Evolutionary conservation across 1,140 invertebrate species (phyloP).

Genomic region (Papilio polyxenes): DNA sequence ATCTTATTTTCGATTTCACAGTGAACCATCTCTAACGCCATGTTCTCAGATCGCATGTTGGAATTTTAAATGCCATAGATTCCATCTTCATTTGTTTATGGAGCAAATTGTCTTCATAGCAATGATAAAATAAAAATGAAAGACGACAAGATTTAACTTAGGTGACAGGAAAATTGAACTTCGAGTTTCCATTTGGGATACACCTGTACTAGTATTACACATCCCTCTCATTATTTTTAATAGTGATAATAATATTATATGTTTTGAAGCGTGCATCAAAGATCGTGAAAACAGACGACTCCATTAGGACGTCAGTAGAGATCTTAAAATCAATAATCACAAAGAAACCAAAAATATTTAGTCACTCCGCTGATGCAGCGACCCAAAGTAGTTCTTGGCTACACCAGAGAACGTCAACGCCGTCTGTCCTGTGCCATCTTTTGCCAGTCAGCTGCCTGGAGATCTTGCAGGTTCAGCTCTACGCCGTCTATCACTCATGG

Average conservation of each 20-base stretch:
- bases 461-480: no score
- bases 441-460: no score
- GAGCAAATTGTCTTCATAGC: constrained; percentile 4
- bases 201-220: no score
- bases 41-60: constrained; percentile 42
- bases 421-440: no score
- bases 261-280: neutral
- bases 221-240: no score
- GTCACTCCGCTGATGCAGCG: no score
- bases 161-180: no score
- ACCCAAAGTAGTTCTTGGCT: no score
- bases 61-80: constrained; percentile 45
- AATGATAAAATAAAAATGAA: neutral
- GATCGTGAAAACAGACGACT: no score
- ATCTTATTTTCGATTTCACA: constrained; percentile 31
- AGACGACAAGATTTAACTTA: neutral
- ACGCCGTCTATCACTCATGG: no score
- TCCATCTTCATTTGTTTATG: constrained; percentile 41
- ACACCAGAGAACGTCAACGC: no score
- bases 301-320: no score
- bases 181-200: neutral
- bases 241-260: neutral
- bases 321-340: neutral
- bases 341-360: neutral
- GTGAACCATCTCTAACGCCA: constrained; percentile 10